Base-by-base conservation (phyloP, 2,797 vertebrate species). In the Macrochelys suwanniensis region DNA sequence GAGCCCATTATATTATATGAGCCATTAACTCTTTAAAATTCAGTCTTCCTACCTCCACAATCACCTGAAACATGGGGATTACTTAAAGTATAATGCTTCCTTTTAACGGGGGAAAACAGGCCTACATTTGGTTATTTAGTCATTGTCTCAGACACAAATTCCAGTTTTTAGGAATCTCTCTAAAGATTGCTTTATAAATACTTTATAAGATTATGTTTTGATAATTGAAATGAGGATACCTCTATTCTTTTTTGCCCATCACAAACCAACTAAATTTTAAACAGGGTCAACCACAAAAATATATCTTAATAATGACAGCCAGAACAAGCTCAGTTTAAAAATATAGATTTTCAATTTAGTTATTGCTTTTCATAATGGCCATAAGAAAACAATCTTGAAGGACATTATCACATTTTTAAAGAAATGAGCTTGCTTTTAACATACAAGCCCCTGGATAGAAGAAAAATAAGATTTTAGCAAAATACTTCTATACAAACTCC, bases 261-360 rank as follows among this genome's bases (percentile, higher is more conserved):
- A 90, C 80, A 93, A 96, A 94, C 53, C 88, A 96, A 90, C 25
- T n/a, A 26, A 19, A 83, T 80, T 12, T 76, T 77, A 93, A 94
- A 88, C 49, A 28, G 47, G 16, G 85, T 86, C 79, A 96, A 82
- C 47, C 37, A 28, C 31, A 92, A 91, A 89, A 37, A 84, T 3
- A 6, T 57, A 79, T 80, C 45, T 92, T 65, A 93, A 37, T 87
- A 3, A 16, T 3, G 45, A 90, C 4, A 92, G 94, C 45, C 25
- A 93, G 76, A 54, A 85, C 61, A 68, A 51, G 25, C n/a, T 94
- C 82, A 80, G 7, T 74, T 81, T n/a, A 85, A 53, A 92, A 90
- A 94, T 91, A 79, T 23, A 83, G 37, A 56, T 90, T 65, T 79
- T 57, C 96, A 90, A 83, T 80, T 93, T 76, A 89, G 49, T 94